phyloP scores from a whole-genome alignment of 2,113 vertebrate genomes.

The Ptilorrhoa leucosticta region DNA sequence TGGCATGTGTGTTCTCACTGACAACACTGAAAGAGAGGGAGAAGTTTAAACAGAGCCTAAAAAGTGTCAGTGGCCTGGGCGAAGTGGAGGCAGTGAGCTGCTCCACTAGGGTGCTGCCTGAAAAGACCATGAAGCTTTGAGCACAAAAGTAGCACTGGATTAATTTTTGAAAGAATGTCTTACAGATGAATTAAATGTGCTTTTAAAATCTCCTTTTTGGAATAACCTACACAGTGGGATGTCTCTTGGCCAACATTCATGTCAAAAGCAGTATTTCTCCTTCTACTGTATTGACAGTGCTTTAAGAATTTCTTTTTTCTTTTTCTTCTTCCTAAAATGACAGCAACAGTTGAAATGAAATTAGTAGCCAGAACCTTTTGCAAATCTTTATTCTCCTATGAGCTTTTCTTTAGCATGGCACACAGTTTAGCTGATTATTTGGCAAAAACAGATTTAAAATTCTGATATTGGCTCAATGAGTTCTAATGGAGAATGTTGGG shows the following conservation, averaged over 20 bases:
- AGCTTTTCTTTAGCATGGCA: not conserved
- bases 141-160: not conserved
- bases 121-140: not conserved
- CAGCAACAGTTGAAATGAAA: not conserved
- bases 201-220: not conserved
- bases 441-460: not conserved
- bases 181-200: not conserved
- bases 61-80: not conserved
- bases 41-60: not conserved
- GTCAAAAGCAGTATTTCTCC: not conserved
- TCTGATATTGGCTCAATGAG: fast-evolving
- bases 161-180: not conserved
- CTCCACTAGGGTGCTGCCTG: not conserved
- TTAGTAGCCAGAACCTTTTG: not conserved
- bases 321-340: not conserved
- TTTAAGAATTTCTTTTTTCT: not conserved
- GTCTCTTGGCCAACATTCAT: not conserved
- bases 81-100: not conserved
- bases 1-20: not conserved
- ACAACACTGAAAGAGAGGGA: not conserved
- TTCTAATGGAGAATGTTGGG: not conserved
- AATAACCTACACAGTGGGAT: not conserved
- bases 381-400: not conserved
- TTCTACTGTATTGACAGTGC: not conserved
- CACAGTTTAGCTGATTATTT: not conserved